Percentiles rank a stretch among this genome's conserved stretches.
Evolutionary conservation across 1,140 invertebrate genomes (phyloP).

Genomic region (Drosophila rhopaloa): DNA sequence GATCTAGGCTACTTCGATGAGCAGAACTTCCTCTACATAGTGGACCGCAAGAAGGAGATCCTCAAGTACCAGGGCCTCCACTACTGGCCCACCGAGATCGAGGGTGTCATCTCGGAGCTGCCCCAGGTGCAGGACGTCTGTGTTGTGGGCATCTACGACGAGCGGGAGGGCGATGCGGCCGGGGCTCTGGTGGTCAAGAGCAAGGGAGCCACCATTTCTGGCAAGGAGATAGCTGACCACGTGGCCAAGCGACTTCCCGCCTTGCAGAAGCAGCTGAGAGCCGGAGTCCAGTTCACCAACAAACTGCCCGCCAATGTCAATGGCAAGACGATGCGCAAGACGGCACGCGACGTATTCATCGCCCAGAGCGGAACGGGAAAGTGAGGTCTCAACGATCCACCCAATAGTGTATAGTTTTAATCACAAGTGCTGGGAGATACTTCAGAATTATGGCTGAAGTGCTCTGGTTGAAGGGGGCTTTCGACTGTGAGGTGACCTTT

Average conservation of each 20-base stretch:
- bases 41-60: slow-evolving; percentile 91
- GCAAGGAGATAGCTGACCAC: slow-evolving; percentile 59
- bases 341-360: slow-evolving; percentile 81
- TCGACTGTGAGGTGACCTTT: slow-evolving; percentile 20
- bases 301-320: slow-evolving; percentile 87
- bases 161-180: slow-evolving; percentile 59
- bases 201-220: slow-evolving; percentile 40
- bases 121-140: slow-evolving; percentile 69
- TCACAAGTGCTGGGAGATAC: slow-evolving; percentile 31
- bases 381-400: slow-evolving; percentile 12
- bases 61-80: slow-evolving; percentile 88
- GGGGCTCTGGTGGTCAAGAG: slow-evolving; percentile 64
- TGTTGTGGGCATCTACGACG: slow-evolving; percentile 72
- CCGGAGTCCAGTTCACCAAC: slow-evolving; percentile 87
- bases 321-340: slow-evolving; percentile 88
- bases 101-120: slow-evolving; percentile 55
- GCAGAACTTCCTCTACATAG: slow-evolving; percentile 88
- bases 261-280: slow-evolving; percentile 85
- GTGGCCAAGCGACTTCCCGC: slow-evolving; percentile 79
- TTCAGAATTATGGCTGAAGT: slow-evolving; percentile 7
- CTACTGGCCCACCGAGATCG: slow-evolving; percentile 80
- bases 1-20: slow-evolving; percentile 90
- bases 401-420: slow-evolving; percentile 12
- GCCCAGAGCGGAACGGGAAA: slow-evolving; percentile 23
- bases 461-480: neutral